Conservation (phyloP, 2,797 vertebrate species). For the Chloroceryle amazona region DNA sequence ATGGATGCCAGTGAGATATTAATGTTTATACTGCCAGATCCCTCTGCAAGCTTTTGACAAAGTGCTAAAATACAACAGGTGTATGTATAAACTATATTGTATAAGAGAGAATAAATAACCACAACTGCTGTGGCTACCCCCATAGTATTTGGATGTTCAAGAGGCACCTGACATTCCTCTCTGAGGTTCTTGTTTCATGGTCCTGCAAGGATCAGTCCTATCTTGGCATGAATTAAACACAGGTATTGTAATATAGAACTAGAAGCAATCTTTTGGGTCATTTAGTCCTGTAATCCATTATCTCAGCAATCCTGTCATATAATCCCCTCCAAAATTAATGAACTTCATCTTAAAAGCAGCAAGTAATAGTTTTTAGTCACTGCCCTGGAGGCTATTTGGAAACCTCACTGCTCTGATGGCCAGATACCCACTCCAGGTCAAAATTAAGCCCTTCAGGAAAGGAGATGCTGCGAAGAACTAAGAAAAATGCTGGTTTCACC, state of each 20-base stretch:
- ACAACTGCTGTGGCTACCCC: not conserved
- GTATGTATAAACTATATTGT: not conserved
- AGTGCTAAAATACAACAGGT: not conserved
- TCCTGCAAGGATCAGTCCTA: not conserved
- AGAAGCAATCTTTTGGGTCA: constrained; percentile 10
- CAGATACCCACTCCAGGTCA: not conserved
- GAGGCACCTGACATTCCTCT: not conserved
- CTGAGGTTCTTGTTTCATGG: not conserved
- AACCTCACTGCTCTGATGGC: not conserved
- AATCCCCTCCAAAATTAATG: constrained; percentile 49
- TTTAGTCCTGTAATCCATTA: constrained; percentile 33
- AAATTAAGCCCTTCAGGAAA: not conserved
- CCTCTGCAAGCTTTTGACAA: not conserved
- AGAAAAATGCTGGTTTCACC: not conserved
- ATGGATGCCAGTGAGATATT: not conserved
- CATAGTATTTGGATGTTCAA: not conserved
- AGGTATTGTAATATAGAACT: not conserved
- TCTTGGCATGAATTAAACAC: not conserved
- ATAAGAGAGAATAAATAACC: not conserved
- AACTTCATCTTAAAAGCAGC: constrained; percentile 43
- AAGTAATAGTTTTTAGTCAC: constrained; percentile 9
- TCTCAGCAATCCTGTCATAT: constrained; percentile 25
- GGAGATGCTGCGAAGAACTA: not conserved
- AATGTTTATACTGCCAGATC: not conserved
- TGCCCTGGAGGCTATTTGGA: not conserved